phyloP scores from a whole-genome alignment of 23 tunicate genomes.

The Trididemnum nubilum region DNA sequence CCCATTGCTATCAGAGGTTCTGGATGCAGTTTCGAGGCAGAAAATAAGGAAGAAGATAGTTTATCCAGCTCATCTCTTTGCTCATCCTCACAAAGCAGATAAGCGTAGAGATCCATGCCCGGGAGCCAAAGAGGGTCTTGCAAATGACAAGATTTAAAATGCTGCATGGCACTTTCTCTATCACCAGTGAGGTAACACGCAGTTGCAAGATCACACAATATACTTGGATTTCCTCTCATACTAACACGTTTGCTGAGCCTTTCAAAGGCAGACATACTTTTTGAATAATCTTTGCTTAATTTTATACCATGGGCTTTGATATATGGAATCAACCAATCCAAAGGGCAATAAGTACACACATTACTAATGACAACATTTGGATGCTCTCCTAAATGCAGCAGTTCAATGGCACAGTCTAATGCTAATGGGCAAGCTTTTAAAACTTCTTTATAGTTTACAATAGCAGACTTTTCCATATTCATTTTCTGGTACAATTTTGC shows the following conservation, averaged over 20 bases:
- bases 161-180: constrained; percentile 37
- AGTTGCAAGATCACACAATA: constrained; percentile 61
- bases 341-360: constrained; percentile 29
- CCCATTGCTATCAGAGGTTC: constrained; percentile 89
- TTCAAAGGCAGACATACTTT: constrained; percentile 48
- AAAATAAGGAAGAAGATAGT: constrained; percentile 50
- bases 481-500: constrained; percentile 71
- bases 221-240: constrained; percentile 35
- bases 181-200: constrained; percentile 43
- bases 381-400: constrained; percentile 69
- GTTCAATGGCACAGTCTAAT: constrained; percentile 63
- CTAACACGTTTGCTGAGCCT: constrained; percentile 22
- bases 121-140: constrained; percentile 50
- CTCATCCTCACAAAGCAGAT: constrained; percentile 67
- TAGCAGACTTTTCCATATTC: constrained; percentile 52
- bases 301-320: constrained; percentile 74
- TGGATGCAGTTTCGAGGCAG: constrained; percentile 66
- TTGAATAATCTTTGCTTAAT: constrained; percentile 46
- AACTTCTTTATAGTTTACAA: constrained; percentile 74
- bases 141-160: constrained; percentile 38
- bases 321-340: constrained; percentile 67
- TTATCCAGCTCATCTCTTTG: constrained; percentile 60
- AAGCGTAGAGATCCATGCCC: constrained; percentile 86
- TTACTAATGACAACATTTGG: constrained; percentile 69
- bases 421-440: constrained; percentile 68